Evolutionary conservation across 2,888 invertebrate species (phyloP).

Genomic region (Bombyx huttoni): DNA sequence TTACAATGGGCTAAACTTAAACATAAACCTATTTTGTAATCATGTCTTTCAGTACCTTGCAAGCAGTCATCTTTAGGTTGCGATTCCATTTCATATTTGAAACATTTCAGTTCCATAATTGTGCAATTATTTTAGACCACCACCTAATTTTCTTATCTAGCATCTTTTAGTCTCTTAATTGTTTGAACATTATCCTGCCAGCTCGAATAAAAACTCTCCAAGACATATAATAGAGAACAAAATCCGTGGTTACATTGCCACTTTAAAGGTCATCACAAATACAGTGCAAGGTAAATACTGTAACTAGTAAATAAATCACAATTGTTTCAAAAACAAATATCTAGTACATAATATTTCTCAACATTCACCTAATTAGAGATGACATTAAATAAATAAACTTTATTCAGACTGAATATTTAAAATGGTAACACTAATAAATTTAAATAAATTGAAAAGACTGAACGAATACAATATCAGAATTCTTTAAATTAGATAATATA

Average conservation of each 20-base stretch:
- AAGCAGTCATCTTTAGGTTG: conserved; percentile 49
- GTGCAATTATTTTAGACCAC: conserved; percentile 46
- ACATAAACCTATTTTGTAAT: conserved; percentile 58
- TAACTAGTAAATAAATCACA: conserved; percentile 19
- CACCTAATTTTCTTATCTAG: conserved; percentile 18
- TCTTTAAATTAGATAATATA: background rate
- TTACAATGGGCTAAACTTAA: conserved; percentile 71
- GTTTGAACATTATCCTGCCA: background rate
- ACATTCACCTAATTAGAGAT: background rate
- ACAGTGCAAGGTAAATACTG: conserved; percentile 27
- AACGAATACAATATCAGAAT: background rate
- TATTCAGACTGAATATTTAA: background rate
- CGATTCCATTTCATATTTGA: conserved; percentile 16
- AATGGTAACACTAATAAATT: background rate
- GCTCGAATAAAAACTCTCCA: background rate
- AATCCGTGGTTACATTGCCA: background rate
- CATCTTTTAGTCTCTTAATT: background rate
- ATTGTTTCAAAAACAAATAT: conserved; percentile 13
- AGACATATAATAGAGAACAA: background rate
- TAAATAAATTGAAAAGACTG: background rate
- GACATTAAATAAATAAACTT: background rate
- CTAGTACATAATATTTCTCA: conserved; percentile 10
- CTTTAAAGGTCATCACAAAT: conserved; percentile 1
- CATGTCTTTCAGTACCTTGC: conserved; percentile 59
- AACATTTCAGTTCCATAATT: conserved; percentile 23